Conservation (phyloP, 1,140 invertebrate species). For the Hycleus phaleratus region DNA sequence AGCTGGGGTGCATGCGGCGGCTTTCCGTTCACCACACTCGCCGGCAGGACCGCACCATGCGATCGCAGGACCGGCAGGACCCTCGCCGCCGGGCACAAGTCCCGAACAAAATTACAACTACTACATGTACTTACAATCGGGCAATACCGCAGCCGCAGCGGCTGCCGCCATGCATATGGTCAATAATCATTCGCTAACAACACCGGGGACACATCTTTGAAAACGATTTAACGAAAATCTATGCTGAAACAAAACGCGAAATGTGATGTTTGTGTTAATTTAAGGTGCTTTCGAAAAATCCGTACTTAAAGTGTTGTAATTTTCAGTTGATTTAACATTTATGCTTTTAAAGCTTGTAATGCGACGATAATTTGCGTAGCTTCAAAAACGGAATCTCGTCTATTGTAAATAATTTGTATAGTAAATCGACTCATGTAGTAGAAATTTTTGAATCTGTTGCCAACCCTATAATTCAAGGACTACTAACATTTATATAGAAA, state of each 20-base stretch:
- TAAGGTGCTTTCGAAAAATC: too few species aligned
- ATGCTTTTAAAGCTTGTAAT: too few species aligned
- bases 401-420: too few species aligned
- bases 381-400: too few species aligned
- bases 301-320: too few species aligned
- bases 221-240: not conserved
- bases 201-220: constrained; percentile 31
- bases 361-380: too few species aligned
- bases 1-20: constrained; percentile 41
- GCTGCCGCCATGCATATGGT: constrained; percentile 39
- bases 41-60: constrained; percentile 13
- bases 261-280: not conserved
- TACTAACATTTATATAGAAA: too few species aligned
- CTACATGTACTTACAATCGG: constrained; percentile 56
- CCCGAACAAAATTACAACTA: constrained; percentile 60
- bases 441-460: too few species aligned
- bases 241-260: not conserved
- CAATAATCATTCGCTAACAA: constrained; percentile 24
- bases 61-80: constrained; percentile 20
- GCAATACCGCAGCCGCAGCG: constrained; percentile 20
- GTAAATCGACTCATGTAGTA: too few species aligned
- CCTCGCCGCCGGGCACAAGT: constrained; percentile 27
- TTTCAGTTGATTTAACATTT: too few species aligned
- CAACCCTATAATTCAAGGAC: too few species aligned
- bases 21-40: constrained; percentile 26